Evolutionary conservation across 2,888 invertebrate genomes (phyloP).

Genomic region (Phlogophora meticulosa): DNA sequence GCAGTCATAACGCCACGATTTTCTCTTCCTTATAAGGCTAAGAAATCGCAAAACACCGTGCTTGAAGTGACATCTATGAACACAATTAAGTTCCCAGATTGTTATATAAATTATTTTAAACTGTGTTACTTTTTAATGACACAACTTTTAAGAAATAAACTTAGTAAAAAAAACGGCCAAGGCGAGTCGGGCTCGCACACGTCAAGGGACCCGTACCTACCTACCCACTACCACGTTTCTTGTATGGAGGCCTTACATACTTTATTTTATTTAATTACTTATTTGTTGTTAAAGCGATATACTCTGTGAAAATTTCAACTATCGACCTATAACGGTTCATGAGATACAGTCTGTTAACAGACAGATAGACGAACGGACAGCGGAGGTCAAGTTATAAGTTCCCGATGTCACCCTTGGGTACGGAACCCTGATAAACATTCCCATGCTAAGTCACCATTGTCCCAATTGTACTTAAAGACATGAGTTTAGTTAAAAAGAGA

Average conservation of each 20-base stretch:
- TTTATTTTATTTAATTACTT: too few relatives aligned
- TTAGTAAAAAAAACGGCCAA: not conserved
- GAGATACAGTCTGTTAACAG: too few relatives aligned
- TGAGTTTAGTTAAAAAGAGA: conserved; percentile 69
- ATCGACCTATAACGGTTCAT: too few relatives aligned
- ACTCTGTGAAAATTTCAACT: too few relatives aligned
- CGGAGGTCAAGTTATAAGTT: too few relatives aligned
- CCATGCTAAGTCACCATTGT: conserved; percentile 56
- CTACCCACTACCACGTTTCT: too few relatives aligned
- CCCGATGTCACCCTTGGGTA: too few relatives aligned
- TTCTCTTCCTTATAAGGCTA: conserved; percentile 36
- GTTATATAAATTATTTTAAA: conserved; percentile 44
- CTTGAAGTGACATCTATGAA: conserved; percentile 5
- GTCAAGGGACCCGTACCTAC: too few relatives aligned
- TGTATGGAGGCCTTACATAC: too few relatives aligned
- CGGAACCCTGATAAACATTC: conserved; percentile 39
- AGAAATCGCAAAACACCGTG: conserved; percentile 19
- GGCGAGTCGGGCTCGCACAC: too few relatives aligned
- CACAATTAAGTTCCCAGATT: conserved; percentile 33
- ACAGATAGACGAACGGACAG: too few relatives aligned
- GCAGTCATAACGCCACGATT: conserved; percentile 19
- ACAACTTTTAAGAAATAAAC: conserved; percentile 28
- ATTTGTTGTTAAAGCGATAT: too few relatives aligned
- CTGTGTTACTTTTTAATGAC: conserved; percentile 41
- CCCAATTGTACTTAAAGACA: conserved; percentile 43